Evolutionary conservation across 2,797 vertebrate species (phyloP), one percentile per base, ranked within the genome.

Genomic region (Chaunax sp.): DNA sequence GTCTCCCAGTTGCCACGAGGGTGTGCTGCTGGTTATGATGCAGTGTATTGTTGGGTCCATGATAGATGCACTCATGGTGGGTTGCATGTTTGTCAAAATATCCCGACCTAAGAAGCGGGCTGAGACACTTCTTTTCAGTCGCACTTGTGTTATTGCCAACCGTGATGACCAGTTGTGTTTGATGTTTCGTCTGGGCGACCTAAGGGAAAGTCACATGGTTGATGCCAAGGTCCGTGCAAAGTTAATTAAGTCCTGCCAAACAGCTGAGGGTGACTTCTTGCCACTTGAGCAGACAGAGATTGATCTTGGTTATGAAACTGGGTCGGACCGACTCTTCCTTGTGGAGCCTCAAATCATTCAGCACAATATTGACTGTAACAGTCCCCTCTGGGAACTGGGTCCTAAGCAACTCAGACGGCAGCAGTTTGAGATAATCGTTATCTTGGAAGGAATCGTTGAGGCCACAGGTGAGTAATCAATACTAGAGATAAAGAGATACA

Each of bases 371-470:
- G n/a, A n/a, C n/a, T n/a, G n/a, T n/a, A n/a, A n/a, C n/a, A n/a
- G n/a, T n/a, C n/a, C n/a, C n/a, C n/a, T n/a, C n/a, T n/a, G n/a
- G 55, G 79, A 90, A 19, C 79, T 89, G 38, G 86, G 73, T 1
- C 79, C 84, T 1, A 62, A 84, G 53, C 87, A 86, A 55, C 85
- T 90, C 30, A 78, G 73, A 74, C 64, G 76, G 2, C 84, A 91
- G 44, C 85, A 92, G 47, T 90, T 90, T 58, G 85, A 92, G 75
- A 92, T 90, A 20, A 89, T 91, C 0, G 64, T 90, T 18, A 90
- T 90, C 37, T 69, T 90, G 69, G 86, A 92, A 41, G 89, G 87
- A 40, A 90, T 87, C 40, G 82, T 90, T 35, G 87, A 90, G 62
- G 88, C 86, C 30, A 91, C 83, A 10, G 83, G 84, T 90, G 62